phyloP scores from a whole-genome alignment of 2,888 invertebrate genomes.

The Noctua comes region DNA sequence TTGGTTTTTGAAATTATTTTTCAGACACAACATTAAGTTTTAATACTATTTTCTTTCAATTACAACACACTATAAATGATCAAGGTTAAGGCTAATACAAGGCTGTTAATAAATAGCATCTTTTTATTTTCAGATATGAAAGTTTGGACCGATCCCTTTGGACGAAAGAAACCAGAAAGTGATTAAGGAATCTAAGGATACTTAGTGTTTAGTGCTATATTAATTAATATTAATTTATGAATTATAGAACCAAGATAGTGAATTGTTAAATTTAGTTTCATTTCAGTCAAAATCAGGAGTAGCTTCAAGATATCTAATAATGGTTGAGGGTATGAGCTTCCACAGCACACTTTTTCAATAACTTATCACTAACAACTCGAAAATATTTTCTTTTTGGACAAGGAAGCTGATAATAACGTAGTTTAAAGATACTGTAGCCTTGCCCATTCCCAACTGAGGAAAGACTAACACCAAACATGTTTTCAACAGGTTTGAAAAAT shows the following conservation, averaged over 20 bases:
- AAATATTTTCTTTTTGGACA: too few relatives aligned
- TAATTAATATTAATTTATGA: slow-evolving; percentile 52
- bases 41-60: neutral
- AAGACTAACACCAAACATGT: neutral
- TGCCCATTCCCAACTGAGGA: too few relatives aligned
- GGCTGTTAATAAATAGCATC: neutral
- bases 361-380: neutral
- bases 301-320: neutral
- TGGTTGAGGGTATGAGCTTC: neutral
- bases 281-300: neutral
- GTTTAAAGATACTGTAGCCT: too few relatives aligned
- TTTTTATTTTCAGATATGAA: slow-evolving; percentile 90
- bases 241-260: slow-evolving; percentile 57
- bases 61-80: neutral
- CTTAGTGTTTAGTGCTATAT: slow-evolving; percentile 59
- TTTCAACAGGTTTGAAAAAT: neutral
- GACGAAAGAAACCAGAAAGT: slow-evolving; percentile 83
- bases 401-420: neutral
- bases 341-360: neutral
- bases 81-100: too few relatives aligned
- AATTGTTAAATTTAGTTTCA: slow-evolving; percentile 44
- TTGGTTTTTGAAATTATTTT: neutral
- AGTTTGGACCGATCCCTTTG: slow-evolving; percentile 91
- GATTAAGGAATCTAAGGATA: slow-evolving; percentile 68
- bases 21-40: neutral